Evolutionary conservation across 2,797 vertebrate species (phyloP).

Genomic region (Valencia hispanica): DNA sequence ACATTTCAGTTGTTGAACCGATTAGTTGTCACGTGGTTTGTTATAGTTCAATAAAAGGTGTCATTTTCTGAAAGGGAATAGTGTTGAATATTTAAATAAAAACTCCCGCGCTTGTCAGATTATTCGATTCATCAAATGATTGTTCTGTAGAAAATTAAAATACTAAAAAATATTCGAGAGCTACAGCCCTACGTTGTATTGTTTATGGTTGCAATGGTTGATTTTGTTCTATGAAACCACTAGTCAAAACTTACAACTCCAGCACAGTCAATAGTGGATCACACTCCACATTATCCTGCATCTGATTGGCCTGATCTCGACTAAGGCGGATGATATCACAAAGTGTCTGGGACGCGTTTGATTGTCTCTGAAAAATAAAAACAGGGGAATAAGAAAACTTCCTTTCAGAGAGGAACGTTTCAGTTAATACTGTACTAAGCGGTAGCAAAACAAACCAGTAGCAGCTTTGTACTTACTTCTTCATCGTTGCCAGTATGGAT

Average conservation of each 20-base stretch:
- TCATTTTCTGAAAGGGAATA: too few relatives aligned
- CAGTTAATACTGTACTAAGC: not conserved
- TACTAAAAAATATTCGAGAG: too few relatives aligned
- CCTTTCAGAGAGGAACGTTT: not conserved
- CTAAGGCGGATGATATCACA: constrained; percentile 96
- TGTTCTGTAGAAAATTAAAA: too few relatives aligned
- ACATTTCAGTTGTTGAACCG: too few relatives aligned
- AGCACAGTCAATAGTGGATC: constrained; percentile 91
- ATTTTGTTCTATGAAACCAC: not conserved
- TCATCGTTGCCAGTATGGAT: constrained; percentile 92
- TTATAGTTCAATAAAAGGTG: too few relatives aligned
- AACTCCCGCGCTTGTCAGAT: too few relatives aligned
- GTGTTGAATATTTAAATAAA: too few relatives aligned
- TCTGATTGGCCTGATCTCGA: constrained; percentile 94
- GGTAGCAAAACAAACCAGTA: not conserved
- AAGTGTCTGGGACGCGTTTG: constrained; percentile 96
- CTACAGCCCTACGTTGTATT: too few relatives aligned
- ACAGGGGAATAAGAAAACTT: not conserved
- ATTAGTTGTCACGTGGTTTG: too few relatives aligned
- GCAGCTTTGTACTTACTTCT: constrained; percentile 85
- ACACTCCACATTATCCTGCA: constrained; percentile 88
- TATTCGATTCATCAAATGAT: too few relatives aligned
- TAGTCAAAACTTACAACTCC: constrained; percentile 90
- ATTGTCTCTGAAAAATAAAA: constrained; percentile 84
- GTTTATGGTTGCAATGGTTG: not conserved